Evolutionary conservation across 1,140 invertebrate genomes (phyloP), one percentile per base, ranked within the genome.

Genomic region (Trichonephila clavipes): DNA sequence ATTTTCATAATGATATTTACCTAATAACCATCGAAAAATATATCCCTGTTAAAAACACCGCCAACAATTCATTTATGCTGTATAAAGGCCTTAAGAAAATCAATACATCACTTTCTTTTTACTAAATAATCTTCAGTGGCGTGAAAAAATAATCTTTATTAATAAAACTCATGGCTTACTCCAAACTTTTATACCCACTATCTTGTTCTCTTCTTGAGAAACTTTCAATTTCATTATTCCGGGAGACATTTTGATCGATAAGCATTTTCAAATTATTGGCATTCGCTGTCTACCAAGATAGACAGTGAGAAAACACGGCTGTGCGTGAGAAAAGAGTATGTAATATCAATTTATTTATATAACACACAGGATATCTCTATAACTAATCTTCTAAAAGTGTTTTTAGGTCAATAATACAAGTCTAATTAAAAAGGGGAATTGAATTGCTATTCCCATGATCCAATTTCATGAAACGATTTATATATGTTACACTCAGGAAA

Each of bases 181-280:
- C 51, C 7, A 51, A 51, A 51, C 51, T 51, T 51, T 51, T 51
- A 51, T 51, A 7, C 10, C 51, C 51, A 51, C 51, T 51, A 7
- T 12, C 51, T 51, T 10, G 51, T 12, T 51, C 51, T 51, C 51
- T 51, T 51, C 51, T 51, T 21, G 21, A 66, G 64, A 66, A 66
- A 66, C 51, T 51, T 64, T 77, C 69, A 77, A 24, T 77, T 77
- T 77, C 28, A 77, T 77, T 77, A 77, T 77, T 77, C 28, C 24
- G 5, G 5, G 12, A 77, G 64, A 34, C 69, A 77, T 24, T 77
- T 77, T 77, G 69, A 77, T 77, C 28, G 69, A 77, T 77, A 77
- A 77, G 69, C 16, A 34, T 28, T 77, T 34, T 77, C 69, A 40
- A 28, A 34, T 77, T 77, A 77, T 34, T 77, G 69, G 28, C 69